Base-by-base conservation (phyloP, 2,888 invertebrate genomes). In the Biston stratarius region DNA sequence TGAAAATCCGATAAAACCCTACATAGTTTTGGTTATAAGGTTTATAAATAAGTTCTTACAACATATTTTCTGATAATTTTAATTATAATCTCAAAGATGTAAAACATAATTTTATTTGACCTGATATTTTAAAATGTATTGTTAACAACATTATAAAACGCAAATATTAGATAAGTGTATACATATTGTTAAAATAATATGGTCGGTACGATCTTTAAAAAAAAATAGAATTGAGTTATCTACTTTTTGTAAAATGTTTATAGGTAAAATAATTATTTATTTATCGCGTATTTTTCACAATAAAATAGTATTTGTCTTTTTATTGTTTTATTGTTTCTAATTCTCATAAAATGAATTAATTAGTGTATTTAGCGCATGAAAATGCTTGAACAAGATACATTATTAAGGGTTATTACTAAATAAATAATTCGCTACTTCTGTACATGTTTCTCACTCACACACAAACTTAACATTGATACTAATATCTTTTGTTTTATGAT, bases 21-120 rank as follows among this genome's bases (percentile, higher is more conserved):
- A 38, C 8, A 38, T 82, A 82, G 77, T 68, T 72, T 70, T 70
- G 74, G 61, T 71, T 74, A 69, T 69, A 12, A 15, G 12, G 11
- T 24, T 24, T 24, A 24, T 3, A 24, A 24, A 24, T 24, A 24
- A 24, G 24, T 24, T 24, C 3, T 24, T 24, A 24, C 1, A 24
- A 24, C 24, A 24, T 7, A 51, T 51, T 51, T 51, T 51, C 34
- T 51, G 14, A 47, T 9, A 48, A n/a, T n/a, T 34, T 33, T 9
- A 3, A 34, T 11, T n/a, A 34, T 6, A 51, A 51, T 36, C 51
- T 36, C 34, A n/a, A 51, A 51, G 51, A 34, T 34, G 34, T 34
- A 51, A 51, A 34, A 34, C 34, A 34, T 34, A 33, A 11, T 34
- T 33, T 12, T 33, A 34, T 34, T 33, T 47, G 9, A 47, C 15